Evolutionary conservation across 2,888 invertebrate genomes (phyloP).

Genomic region (Rhagium mordax): DNA sequence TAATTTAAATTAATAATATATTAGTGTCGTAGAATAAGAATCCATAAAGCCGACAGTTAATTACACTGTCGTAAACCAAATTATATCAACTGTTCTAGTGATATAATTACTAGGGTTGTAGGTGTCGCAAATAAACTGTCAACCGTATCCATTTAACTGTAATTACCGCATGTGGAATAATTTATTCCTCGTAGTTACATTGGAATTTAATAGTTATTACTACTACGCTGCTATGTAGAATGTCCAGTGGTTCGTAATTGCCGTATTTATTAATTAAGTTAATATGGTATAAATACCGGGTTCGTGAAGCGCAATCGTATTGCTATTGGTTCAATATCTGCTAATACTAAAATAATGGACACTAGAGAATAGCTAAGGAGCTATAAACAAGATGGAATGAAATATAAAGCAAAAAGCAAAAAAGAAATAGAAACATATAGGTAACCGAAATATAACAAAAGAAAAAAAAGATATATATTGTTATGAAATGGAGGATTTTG

Average conservation of each 20-base stretch:
- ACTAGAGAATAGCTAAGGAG: too few relatives aligned
- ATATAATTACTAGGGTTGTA: conserved; percentile 15
- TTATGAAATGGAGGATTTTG: too few relatives aligned
- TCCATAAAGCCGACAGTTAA: neutral
- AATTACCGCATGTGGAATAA: conserved; percentile 21
- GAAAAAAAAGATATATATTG: too few relatives aligned
- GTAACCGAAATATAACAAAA: too few relatives aligned
- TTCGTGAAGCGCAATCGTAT: neutral
- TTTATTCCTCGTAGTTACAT: conserved; percentile 25
- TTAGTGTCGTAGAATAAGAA: neutral
- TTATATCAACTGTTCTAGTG: neutral
- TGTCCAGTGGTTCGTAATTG: conserved; percentile 19
- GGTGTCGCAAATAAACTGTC: conserved; percentile 19
- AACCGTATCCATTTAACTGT: conserved; percentile 18
- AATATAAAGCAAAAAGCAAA: too few relatives aligned
- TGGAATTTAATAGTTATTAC: conserved; percentile 28
- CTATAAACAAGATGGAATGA: too few relatives aligned
- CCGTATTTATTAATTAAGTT: conserved; percentile 29
- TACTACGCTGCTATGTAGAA: neutral
- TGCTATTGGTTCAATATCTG: conserved; percentile 6
- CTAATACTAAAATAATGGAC: neutral
- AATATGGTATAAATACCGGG: conserved; percentile 23
- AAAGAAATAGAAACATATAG: too few relatives aligned
- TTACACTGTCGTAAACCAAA: neutral
- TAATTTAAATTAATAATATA: neutral